These are phyloP conservation scores for Phaenicophaeus curvirostris DNA, from an alignment of 2,797 vertebrate genomes.

Conservation along the genomic window DNA sequence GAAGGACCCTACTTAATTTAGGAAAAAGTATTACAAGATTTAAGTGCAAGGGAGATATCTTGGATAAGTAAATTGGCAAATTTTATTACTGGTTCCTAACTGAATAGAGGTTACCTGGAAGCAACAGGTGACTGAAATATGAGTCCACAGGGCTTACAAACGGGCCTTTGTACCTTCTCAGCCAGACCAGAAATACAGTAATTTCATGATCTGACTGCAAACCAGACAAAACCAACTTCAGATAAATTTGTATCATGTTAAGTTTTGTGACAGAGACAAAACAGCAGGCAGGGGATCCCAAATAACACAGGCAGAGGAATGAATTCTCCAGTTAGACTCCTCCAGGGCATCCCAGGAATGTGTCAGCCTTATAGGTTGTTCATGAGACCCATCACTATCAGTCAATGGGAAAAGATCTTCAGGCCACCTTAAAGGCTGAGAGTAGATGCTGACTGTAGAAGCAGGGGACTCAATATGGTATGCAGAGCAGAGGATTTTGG, in stretches of 20 bases:
- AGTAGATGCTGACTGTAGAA: neutral
- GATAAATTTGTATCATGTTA: neutral
- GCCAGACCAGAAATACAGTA: accelerated
- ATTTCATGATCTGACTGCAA: neutral
- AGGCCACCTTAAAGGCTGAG: neutral
- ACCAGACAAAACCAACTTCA: neutral
- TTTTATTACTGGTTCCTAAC: neutral
- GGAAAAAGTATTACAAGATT: neutral
- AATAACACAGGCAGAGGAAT: neutral
- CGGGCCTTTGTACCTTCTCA: neutral
- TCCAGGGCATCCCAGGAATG: neutral
- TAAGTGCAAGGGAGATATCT: neutral
- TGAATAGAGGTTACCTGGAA: neutral
- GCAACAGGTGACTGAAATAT: neutral
- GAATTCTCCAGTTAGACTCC: accelerated
- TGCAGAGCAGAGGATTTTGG: accelerated
- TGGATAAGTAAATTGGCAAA: neutral
- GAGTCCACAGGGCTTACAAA: neutral
- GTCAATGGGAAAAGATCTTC: accelerated
- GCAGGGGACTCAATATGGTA: accelerated
- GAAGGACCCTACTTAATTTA: neutral
- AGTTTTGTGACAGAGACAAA: neutral
- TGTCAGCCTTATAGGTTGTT: neutral
- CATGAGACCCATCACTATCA: neutral
- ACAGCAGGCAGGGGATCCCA: neutral